A percentile compares a stretch with the other conserved stretches of the same genome.
These are phyloP conservation scores for Drosophila formosana DNA, from an alignment of 2,888 invertebrate genomes.

Conservation along the genomic window DNA sequence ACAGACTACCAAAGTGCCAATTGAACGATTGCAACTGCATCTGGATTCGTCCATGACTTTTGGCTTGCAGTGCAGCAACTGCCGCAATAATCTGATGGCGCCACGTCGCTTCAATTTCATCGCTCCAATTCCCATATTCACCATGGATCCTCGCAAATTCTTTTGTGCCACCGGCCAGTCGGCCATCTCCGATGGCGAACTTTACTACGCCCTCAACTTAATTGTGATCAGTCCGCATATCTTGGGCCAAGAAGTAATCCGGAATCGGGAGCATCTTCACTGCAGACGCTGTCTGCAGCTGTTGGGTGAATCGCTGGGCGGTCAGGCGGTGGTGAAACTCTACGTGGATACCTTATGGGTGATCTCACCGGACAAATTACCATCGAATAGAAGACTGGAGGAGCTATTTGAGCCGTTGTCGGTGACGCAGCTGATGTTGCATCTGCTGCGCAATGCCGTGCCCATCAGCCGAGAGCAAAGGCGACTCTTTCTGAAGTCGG, in stretches of 20 bases:
- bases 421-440: constrained; percentile 54
- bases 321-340: constrained; percentile 20
- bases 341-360: constrained; percentile 50
- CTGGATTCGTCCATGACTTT: constrained; percentile 5
- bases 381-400: not conserved
- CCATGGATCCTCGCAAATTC: constrained; percentile 26
- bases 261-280: not conserved
- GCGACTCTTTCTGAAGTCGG: constrained; percentile 42
- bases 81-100: constrained; percentile 29
- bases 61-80: constrained; percentile 44
- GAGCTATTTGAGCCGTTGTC: constrained; percentile 40
- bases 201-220: constrained; percentile 47
- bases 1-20: constrained; percentile 6
- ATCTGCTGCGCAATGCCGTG: constrained; percentile 41
- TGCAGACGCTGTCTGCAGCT: constrained; percentile 48
- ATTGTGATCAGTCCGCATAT: constrained; percentile 26
- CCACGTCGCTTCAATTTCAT: constrained; percentile 21
- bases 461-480: constrained; percentile 24
- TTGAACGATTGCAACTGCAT: constrained; percentile 12
- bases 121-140: constrained; percentile 26
- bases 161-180: constrained; percentile 6
- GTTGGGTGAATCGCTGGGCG: constrained; percentile 42
- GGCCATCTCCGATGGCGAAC: constrained; percentile 14
- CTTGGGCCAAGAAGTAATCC: not conserved
- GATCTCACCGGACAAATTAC: not conserved